A percentile compares a stretch with the other conserved stretches of the same genome.
Conservation (phyloP, 2,113 vertebrate species). For the Nanorana parkeri region DNA sequence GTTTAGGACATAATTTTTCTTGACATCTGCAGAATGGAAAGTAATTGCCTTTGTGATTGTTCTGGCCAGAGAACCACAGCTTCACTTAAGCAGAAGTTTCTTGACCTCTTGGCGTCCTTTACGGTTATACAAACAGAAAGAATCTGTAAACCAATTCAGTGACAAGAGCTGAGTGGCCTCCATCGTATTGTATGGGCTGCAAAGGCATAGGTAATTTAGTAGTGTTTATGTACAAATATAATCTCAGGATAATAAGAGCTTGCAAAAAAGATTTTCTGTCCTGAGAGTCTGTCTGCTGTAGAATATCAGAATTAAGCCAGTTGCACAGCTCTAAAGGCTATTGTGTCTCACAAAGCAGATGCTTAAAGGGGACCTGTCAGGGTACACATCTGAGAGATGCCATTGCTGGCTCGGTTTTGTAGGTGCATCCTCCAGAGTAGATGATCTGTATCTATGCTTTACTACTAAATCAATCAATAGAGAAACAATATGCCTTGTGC, state of each 20-base stretch:
- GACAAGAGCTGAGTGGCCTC: background rate
- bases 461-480: too few relatives aligned
- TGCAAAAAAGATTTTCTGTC: background rate
- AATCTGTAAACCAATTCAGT: slow-evolving; percentile 39
- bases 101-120: slow-evolving; percentile 51
- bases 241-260: background rate
- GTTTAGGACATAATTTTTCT: slow-evolving; percentile 50
- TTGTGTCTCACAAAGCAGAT: background rate
- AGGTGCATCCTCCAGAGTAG: background rate
- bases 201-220: slow-evolving; percentile 17
- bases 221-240: slow-evolving; percentile 18
- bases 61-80: slow-evolving; percentile 54
- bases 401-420: too few relatives aligned
- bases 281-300: background rate
- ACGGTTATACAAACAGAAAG: slow-evolving; percentile 44
- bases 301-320: background rate
- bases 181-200: background rate
- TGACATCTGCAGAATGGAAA: slow-evolving; percentile 56
- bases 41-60: slow-evolving; percentile 56
- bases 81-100: slow-evolving; percentile 52
- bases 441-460: background rate
- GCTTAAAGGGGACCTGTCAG: background rate
- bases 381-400: too few relatives aligned
- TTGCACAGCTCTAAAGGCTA: background rate
- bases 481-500: too few relatives aligned